A percentile compares a stretch with the other conserved stretches of the same genome.
Evolutionary conservation across 92 coral and sea anemone species (phyloP).

Genomic region (Siderastrea siderea): DNA sequence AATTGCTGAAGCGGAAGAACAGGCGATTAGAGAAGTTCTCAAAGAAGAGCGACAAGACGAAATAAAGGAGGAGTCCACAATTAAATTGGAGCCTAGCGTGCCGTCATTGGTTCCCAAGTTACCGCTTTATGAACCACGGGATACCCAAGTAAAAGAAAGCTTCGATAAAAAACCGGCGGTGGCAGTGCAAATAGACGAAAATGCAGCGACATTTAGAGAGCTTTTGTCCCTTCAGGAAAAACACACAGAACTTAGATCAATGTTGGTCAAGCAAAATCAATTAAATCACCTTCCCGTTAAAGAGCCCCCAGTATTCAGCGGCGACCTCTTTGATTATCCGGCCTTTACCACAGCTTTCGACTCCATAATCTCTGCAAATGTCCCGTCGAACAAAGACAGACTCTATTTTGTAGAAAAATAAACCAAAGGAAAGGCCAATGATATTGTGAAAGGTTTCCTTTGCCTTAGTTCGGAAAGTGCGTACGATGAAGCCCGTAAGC

Average conservation of each 20-base stretch:
- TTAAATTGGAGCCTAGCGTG: not conserved
- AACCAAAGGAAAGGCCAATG: no score
- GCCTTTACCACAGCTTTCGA: no score
- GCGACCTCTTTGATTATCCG: no score
- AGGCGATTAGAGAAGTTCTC: constrained; percentile 21
- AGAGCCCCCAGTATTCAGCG: not conserved
- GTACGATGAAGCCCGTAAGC: no score
- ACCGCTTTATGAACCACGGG: not conserved
- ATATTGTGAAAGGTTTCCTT: no score
- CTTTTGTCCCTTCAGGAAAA: not conserved
- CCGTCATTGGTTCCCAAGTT: constrained; percentile 12
- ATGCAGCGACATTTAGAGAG: not conserved
- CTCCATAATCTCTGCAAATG: no score
- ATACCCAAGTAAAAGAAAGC: not conserved
- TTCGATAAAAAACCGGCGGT: not conserved
- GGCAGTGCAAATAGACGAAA: not conserved
- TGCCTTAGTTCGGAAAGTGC: no score
- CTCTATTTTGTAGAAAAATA: no score
- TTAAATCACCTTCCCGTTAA: constrained; percentile 23
- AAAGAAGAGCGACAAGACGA: constrained; percentile 1
- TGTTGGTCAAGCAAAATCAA: constrained; percentile 24
- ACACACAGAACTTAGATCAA: constrained; percentile 31
- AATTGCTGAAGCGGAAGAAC: constrained; percentile 38
- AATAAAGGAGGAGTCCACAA: not conserved
- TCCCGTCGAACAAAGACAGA: no score